Base-by-base conservation (phyloP, 1,140 invertebrate genomes). In the Teleopsis dalmanni region DNA sequence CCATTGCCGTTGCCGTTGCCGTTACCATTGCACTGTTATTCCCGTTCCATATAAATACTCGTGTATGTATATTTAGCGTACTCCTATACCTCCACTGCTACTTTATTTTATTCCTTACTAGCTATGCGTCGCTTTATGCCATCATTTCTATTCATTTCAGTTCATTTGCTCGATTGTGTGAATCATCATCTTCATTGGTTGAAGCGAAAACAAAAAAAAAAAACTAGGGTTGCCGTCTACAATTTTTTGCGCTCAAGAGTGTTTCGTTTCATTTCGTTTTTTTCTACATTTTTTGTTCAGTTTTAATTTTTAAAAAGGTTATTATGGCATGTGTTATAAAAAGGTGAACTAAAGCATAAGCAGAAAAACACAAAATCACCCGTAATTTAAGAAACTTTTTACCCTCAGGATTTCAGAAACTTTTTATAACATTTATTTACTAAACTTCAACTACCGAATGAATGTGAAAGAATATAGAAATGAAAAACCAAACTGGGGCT, bases 101-200 rank as follows among this genome's bases (percentile, higher is more conserved):
- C 16, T 9, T 23, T 16, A 21, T 13, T 10, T 43, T 31, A 27
- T 43, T 21, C 10, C 10, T 9, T 27, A 31, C 31, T 23, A 43
- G 27, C 31, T 43, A n/a, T n/a, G n/a, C n/a, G n/a, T n/a, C n/a
- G n/a, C n/a, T n/a, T n/a, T n/a, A n/a, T n/a, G n/a, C n/a, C n/a
- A n/a, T 46, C 33, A 23, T 64, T 62, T 51, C 62, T 48, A 57
- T 63, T 60, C 54, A 57, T 60, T 63, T 57, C 60, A 60, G 56
- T 62, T 62, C 62, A 65, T 65, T 65, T 65, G 57, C 58, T 57
- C 57, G 45, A 65, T 65, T 65, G 62, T 65, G 56, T 58, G 58
- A 59, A 49, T 58, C 58, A 61, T 65, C 41, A 31, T 29, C 41
- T 43, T 43, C 31, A 43, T 43, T 31, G 26, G 26, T 25, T 43